Evolutionary conservation across 2,797 vertebrate species (phyloP), one percentile per base, ranked within the genome.

Genomic region (Hipposideros larvatus): DNA sequence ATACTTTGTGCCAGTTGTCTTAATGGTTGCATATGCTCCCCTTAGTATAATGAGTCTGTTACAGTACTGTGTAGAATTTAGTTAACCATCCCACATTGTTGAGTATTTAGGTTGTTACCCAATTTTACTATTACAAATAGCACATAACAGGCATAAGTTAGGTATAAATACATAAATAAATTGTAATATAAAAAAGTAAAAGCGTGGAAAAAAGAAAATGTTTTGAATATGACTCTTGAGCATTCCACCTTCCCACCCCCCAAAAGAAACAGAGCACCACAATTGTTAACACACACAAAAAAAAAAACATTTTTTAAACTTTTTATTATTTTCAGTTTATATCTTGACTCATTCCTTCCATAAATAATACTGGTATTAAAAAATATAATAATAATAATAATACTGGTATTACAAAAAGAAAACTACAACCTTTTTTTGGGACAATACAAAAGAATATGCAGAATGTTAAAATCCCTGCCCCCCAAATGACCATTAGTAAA

Each of bases 241-340:
- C 89, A 28, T 53, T 59, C 9, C 28, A 31, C 21, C 19, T 34
- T 41, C 19, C 6, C 53, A 7, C 4, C 21, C n/a, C 24, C 26
- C 4, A 55, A 89, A 51, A 51, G 8, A 5, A 63, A 68, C 4
- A 43, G 51, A n/a, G 19, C 34, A 68, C n/a, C 55, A 90, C 66
- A 66, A 63, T 46, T 26, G 41, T 73, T 57, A 79, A 71, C 65
- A 41, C 14, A 26, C 22, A 34, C 34, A 68, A 59, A 87, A 22
- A 11, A 68, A 37, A 21, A 19, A 37, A 48, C 2, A 51, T 3
- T 51, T 51, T 51, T 51, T 51, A 4, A 34, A 51, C 48, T 51
- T 88, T 82, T 73, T 71, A 31, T 86, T 75, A 87, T 65, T 86
- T 63, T 73, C 55, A 86, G n/a, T 51, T 91, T 87, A 53, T 74